phyloP scores from a whole-genome alignment of 2,797 vertebrate species.

The Hippopotamyrus pictus region DNA sequence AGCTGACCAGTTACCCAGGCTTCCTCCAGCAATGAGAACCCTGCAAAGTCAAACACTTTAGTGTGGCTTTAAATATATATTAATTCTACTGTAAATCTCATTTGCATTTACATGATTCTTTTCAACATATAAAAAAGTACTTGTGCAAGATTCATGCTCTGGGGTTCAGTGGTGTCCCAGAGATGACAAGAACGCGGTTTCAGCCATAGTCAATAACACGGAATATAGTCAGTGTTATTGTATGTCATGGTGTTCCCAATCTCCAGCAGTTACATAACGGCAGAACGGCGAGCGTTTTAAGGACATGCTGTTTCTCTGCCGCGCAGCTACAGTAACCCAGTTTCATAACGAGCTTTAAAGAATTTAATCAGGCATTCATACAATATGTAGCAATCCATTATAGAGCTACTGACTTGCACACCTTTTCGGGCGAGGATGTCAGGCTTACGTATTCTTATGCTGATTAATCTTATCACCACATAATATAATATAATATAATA shows the following conservation, averaged over 20 bases:
- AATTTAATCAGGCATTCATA: background rate
- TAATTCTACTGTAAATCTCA: background rate
- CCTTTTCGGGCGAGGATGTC: background rate
- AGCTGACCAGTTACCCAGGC: background rate
- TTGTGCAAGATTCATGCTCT: background rate
- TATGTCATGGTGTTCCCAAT: background rate
- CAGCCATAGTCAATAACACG: background rate
- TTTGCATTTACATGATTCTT: background rate
- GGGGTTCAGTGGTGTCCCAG: background rate
- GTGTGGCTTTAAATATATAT: background rate
- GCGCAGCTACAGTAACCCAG: background rate
- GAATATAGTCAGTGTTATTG: background rate
- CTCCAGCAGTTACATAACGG: background rate
- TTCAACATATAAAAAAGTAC: background rate
- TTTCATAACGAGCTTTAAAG: conserved; percentile 2
- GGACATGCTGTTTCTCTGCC: background rate
- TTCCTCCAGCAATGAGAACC: background rate
- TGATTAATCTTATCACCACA: background rate
- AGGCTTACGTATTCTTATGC: background rate
- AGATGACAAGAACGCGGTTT: background rate
- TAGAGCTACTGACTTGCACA: background rate
- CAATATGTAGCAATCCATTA: background rate
- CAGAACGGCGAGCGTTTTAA: background rate
- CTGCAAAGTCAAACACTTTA: background rate
- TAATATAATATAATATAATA: no score